A percentile compares a stretch with the other conserved stretches of the same genome.
These are phyloP conservation scores for Lutjanus erythropterus DNA, from an alignment of 2,113 vertebrate genomes.

Conservation along the genomic window DNA sequence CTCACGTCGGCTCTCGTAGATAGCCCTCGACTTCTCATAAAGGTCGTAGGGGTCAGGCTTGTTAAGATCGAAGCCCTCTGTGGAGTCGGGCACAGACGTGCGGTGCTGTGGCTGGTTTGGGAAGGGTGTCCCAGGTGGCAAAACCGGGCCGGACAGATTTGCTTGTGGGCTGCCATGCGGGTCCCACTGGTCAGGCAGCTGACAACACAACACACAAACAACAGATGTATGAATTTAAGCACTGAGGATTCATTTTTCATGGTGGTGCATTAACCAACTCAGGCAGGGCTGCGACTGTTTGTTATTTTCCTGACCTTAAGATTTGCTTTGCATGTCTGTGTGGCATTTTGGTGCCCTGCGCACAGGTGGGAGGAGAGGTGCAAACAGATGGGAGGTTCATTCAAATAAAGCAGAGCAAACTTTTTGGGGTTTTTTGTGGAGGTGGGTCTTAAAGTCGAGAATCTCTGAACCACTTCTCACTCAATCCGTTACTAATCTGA, in stretches of 20 bases:
- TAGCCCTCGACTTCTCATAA: slow-evolving; percentile 98
- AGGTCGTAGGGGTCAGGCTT: slow-evolving; percentile 99
- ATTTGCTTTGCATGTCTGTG: neutral
- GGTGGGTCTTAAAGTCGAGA: no score
- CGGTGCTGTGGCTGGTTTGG: slow-evolving; percentile 91
- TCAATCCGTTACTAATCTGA: no score
- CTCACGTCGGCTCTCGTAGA: slow-evolving; percentile 98
- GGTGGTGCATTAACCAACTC: neutral
- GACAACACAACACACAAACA: slow-evolving; percentile 47
- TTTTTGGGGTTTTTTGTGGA: no score
- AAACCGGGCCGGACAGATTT: slow-evolving; percentile 89
- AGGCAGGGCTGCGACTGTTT: neutral
- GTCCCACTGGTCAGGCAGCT: slow-evolving; percentile 95
- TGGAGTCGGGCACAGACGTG: slow-evolving; percentile 94
- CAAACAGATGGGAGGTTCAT: neutral
- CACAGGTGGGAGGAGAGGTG: neutral
- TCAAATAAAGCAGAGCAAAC: neutral
- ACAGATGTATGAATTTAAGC: neutral
- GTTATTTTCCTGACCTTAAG: neutral
- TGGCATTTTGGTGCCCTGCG: neutral
- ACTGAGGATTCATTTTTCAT: neutral
- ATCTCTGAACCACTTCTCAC: no score
- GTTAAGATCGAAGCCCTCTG: slow-evolving; percentile 95
- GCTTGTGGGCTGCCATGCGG: slow-evolving; percentile 96
- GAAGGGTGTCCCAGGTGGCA: slow-evolving; percentile 90